A percentile compares a stretch with the other conserved stretches of the same genome.
phyloP scores from a whole-genome alignment of 2,113 vertebrate genomes.

The Scortum barcoo region DNA sequence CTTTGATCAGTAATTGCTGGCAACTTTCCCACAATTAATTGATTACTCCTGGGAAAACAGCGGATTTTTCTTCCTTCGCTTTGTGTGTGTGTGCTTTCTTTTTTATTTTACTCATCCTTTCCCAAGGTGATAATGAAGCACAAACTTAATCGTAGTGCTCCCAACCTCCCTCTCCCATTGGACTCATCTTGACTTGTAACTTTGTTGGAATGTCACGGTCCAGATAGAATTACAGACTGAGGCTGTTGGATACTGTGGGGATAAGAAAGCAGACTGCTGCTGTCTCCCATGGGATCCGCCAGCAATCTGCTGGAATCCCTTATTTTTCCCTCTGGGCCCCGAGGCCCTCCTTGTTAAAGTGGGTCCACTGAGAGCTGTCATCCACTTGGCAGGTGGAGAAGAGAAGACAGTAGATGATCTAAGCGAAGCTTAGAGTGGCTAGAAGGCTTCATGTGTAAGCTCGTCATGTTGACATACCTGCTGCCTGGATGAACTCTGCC shows the following conservation, averaged over 20 bases:
- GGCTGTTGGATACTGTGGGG: slow-evolving; percentile 37
- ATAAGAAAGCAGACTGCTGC: slow-evolving; percentile 34
- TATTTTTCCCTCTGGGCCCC: slow-evolving; percentile 44
- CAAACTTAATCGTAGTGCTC: slow-evolving; percentile 41
- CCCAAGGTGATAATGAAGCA: slow-evolving; percentile 65
- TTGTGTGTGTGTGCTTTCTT: slow-evolving; percentile 13
- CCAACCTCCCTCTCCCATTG: slow-evolving; percentile 28
- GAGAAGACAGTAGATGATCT: slow-evolving; percentile 64
- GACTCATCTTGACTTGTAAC: slow-evolving; percentile 47
- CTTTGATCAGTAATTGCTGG: slow-evolving; percentile 83
- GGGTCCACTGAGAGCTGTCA: slow-evolving; percentile 67
- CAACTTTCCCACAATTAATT: slow-evolving; percentile 83
- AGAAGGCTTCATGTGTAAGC: slow-evolving; percentile 56
- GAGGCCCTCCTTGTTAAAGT: slow-evolving; percentile 67
- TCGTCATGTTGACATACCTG: slow-evolving; percentile 28
- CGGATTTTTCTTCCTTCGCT: slow-evolving; percentile 35
- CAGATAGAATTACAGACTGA: slow-evolving; percentile 48
- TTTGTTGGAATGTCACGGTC: slow-evolving; percentile 53
- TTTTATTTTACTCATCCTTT: slow-evolving; percentile 56
- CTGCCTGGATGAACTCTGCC: slow-evolving; percentile 43
- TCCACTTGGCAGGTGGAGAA: slow-evolving; percentile 68
- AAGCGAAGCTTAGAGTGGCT: slow-evolving; percentile 45
- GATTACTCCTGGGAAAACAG: slow-evolving; percentile 76
- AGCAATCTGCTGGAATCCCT: slow-evolving; percentile 60
- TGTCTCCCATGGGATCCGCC: slow-evolving; percentile 50